Conservation (phyloP, 53 echinoderm and acorn worm genomes). For the Actinopyga echinites region DNA sequence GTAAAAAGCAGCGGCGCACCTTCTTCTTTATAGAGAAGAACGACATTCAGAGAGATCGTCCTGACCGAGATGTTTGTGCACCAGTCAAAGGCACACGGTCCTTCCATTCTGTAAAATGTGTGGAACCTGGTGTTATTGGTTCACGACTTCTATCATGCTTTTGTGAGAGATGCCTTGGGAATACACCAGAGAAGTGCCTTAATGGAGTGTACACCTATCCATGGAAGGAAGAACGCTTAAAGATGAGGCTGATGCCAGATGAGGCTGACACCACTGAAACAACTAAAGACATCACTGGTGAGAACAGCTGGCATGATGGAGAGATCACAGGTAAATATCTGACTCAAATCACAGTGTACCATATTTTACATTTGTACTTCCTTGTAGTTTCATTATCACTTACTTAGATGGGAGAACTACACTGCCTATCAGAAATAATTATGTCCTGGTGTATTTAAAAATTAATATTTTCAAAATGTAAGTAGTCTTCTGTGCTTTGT, state of each 20-base stretch:
- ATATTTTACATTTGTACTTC: too few species aligned
- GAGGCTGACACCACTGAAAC: neutral
- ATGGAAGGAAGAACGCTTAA: neutral
- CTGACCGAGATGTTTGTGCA: neutral
- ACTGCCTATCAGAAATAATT: too few species aligned
- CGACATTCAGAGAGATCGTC: neutral
- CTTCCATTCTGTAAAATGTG: constrained; percentile 23
- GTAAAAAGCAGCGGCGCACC: constrained; percentile 3
- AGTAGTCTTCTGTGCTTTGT: too few species aligned
- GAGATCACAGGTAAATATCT: too few species aligned
- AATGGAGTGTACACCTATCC: neutral
- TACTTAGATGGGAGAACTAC: too few species aligned
- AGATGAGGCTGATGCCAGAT: neutral
- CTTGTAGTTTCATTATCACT: too few species aligned
- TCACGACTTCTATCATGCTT: neutral
- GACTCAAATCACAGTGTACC: too few species aligned
- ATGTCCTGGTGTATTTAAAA: too few species aligned
- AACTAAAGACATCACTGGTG: too few species aligned
- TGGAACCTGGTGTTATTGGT: constrained; percentile 18
- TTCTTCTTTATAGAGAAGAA: constrained; percentile 23
- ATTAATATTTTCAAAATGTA: too few species aligned
- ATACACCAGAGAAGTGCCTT: neutral
- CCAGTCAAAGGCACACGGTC: constrained; percentile 4
- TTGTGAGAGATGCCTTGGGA: constrained; percentile 1
- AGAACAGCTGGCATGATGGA: too few species aligned